Evolutionary conservation across 2,797 vertebrate genomes (phyloP), one percentile per base, ranked within the genome.

Genomic region (Enteromius unitaeniatus): DNA sequence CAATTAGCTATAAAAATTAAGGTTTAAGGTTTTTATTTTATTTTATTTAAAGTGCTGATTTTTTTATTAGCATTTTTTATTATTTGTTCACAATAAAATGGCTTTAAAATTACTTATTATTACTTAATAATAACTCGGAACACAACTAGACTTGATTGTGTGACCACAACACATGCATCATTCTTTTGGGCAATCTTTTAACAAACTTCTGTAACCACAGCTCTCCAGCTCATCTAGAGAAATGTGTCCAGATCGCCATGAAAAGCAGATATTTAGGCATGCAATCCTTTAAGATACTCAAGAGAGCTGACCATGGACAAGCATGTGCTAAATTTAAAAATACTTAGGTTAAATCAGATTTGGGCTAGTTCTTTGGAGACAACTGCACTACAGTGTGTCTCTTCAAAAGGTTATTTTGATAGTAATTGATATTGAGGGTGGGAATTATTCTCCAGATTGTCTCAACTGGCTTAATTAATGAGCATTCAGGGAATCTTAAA

Each of bases 401-500:
- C 9, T 65, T 74, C 34, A 37, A 67, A 47, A 19, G 42, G 19
- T 67, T 67, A 67, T 67, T 81, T 65, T 75, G n/a, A 82, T 93
- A 88, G 76, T n/a, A 90, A 9, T 89, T 85, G 88, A 70, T 70
- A 80, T 13, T 80, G 49, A 77, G 62, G 74, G 64, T 28, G 37
- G 49, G 62, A 83, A 28, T 45, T 79, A 88, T 90, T 89, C 90
- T 90, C 3, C 89, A 89, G 89, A 53, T 88, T 87, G 84, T 84
- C 86, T 81, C 89, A 89, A 89, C 86, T 68, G 93, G 92, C 92
- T 91, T 88, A 86, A 87, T 92, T 93, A 92, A 92, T 88, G 88
- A 92, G 78, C 88, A 82, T 75, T 85, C 31, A 75, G 84, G 78
- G 78, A 82, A 28, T 85, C 81, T 77, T 83, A 83, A 83, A 77